These are phyloP conservation scores for Harpagifer antarcticus DNA, from an alignment of 2,797 vertebrate genomes.

Conservation along the genomic window DNA sequence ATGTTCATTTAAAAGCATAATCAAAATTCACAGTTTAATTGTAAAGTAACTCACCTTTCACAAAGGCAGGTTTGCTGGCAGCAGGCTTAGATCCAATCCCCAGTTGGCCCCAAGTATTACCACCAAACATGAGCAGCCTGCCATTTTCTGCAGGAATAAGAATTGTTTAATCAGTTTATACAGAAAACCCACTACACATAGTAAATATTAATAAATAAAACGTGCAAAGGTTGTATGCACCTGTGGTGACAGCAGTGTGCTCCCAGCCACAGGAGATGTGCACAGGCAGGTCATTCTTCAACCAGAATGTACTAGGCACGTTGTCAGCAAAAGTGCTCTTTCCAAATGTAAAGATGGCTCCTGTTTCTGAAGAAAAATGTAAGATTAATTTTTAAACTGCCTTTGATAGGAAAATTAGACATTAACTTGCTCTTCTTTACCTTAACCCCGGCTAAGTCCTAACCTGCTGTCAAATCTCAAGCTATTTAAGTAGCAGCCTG, in stretches of 20 bases:
- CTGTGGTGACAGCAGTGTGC: conserved; percentile 90
- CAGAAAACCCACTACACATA: neutral
- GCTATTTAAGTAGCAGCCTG: conserved; percentile 56
- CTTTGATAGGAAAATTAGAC: neutral
- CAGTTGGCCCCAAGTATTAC: conserved; percentile 90
- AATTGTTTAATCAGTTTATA: neutral
- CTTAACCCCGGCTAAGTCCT: conserved; percentile 66
- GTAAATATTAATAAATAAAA: conserved; percentile 8
- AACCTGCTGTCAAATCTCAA: conserved; percentile 59
- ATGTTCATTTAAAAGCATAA: neutral
- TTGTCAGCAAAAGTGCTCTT: conserved; percentile 90
- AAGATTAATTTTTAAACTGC: neutral
- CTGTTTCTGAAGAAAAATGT: conserved; percentile 81
- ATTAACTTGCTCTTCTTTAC: conserved; percentile 17
- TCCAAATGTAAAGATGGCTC: conserved; percentile 93
- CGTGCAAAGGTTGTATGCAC: conserved; percentile 64
- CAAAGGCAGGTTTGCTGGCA: conserved; percentile 87
- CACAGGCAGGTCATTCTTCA: conserved; percentile 89
- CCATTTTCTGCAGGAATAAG: conserved; percentile 84
- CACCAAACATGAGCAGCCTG: conserved; percentile 91
- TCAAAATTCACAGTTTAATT: neutral
- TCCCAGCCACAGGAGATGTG: conserved; percentile 90
- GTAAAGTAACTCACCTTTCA: conserved; percentile 87
- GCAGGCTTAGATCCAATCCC: conserved; percentile 86
- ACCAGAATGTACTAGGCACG: conserved; percentile 90